These are phyloP conservation scores for Psittacus erithacus DNA, from an alignment of 2,113 vertebrate genomes.

Conservation along the genomic window DNA sequence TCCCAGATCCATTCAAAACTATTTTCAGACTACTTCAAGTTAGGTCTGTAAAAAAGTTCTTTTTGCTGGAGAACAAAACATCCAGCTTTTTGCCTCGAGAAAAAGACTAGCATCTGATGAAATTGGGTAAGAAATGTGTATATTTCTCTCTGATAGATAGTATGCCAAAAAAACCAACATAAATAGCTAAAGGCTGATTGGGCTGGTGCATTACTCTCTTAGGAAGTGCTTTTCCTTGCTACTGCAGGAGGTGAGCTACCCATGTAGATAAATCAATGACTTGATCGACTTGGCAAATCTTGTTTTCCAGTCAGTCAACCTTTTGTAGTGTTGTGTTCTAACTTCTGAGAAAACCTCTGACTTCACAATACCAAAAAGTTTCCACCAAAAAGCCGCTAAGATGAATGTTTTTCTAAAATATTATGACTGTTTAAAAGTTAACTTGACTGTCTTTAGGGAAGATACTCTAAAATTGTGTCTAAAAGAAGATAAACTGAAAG, in stretches of 20 bases:
- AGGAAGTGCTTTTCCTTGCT: background rate
- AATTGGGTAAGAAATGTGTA: background rate
- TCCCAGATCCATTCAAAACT: background rate
- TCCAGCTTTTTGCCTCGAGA: background rate
- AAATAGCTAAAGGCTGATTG: background rate
- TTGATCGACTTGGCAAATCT: slow-evolving; percentile 24
- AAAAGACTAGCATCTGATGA: background rate
- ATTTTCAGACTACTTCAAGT: background rate
- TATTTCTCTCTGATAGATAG: background rate
- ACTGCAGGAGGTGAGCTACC: background rate
- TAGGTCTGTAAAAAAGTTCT: background rate
- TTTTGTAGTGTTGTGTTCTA: background rate
- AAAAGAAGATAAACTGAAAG: background rate
- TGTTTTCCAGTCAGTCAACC: slow-evolving; percentile 1
- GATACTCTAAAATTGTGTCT: background rate
- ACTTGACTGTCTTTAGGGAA: background rate
- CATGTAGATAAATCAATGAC: slow-evolving; percentile 16
- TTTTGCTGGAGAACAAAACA: background rate
- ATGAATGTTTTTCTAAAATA: background rate
- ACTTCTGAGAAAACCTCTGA: background rate
- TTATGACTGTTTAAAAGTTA: background rate
- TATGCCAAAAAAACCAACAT: background rate
- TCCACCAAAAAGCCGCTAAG: background rate
- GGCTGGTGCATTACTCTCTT: background rate
- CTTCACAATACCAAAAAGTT: background rate